These are phyloP conservation scores for Rhagonycha lutea DNA, from an alignment of 2,888 invertebrate genomes.

Conservation along the genomic window DNA sequence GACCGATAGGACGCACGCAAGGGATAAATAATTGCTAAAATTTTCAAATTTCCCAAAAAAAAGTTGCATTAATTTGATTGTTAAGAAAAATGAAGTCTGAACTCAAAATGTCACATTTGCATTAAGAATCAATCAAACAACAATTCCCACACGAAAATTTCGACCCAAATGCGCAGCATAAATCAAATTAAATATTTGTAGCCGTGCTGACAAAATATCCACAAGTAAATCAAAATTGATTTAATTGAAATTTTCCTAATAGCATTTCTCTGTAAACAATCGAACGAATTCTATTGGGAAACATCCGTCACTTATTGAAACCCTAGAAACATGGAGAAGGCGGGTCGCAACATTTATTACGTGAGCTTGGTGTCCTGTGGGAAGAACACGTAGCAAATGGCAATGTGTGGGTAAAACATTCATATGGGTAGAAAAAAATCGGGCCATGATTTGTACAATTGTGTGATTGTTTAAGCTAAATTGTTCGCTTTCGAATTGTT, in stretches of 20 bases:
- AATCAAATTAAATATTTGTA: neutral
- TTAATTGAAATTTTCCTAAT: slow-evolving; percentile 56
- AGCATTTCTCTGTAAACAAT: slow-evolving; percentile 55
- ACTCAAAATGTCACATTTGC: neutral
- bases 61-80: neutral
- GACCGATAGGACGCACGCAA: neutral
- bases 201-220: neutral
- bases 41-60: neutral
- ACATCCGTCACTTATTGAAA: slow-evolving; percentile 54
- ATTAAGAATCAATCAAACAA: neutral
- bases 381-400: slow-evolving; percentile 35
- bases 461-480: slow-evolving; percentile 13
- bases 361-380: slow-evolving; percentile 35
- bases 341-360: slow-evolving; percentile 45
- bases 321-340: slow-evolving; percentile 46
- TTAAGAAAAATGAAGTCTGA: neutral
- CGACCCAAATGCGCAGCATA: neutral
- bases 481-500: slow-evolving; percentile 9
- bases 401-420: slow-evolving; percentile 34
- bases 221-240: neutral
- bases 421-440: slow-evolving; percentile 31
- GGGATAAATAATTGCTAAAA: neutral
- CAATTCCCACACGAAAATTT: neutral
- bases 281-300: slow-evolving; percentile 47
- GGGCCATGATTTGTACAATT: slow-evolving; percentile 14